Evolutionary conservation across 2,797 vertebrate genomes (phyloP).

Genomic region (Parotocinclus haroldoi): DNA sequence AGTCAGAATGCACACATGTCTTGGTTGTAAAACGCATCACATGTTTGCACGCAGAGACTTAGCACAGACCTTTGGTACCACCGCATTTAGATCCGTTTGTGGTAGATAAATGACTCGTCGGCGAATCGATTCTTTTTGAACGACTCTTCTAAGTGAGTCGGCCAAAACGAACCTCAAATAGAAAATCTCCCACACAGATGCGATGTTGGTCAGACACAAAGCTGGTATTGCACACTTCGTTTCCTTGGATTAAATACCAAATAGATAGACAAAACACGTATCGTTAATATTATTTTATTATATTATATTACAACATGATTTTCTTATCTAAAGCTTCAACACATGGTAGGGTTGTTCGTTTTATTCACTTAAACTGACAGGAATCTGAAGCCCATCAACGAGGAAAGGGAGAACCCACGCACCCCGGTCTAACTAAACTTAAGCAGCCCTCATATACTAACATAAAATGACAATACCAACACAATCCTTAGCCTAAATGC

Average conservation of each 20-base stretch:
- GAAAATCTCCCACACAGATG: slow-evolving; percentile 17
- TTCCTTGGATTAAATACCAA: too few species aligned
- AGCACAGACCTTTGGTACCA: slow-evolving; percentile 63
- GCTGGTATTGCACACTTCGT: too few species aligned
- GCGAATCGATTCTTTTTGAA: slow-evolving; percentile 38
- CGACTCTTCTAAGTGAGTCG: neutral
- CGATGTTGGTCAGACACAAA: too few species aligned
- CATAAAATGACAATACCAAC: neutral
- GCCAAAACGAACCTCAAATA: neutral
- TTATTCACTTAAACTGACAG: too few species aligned
- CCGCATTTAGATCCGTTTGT: slow-evolving; percentile 29
- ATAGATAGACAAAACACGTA: too few species aligned
- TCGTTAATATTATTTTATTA: too few species aligned
- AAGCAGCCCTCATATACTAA: slow-evolving; percentile 42
- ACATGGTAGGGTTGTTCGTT: too few species aligned
- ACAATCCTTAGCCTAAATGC: neutral
- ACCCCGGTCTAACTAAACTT: slow-evolving; percentile 63
- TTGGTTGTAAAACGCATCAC: slow-evolving; percentile 6
- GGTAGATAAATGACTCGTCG: neutral
- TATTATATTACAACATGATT: too few species aligned
- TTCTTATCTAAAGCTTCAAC: too few species aligned
- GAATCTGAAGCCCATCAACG: slow-evolving; percentile 48
- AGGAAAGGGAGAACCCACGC: slow-evolving; percentile 62
- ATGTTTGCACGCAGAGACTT: slow-evolving; percentile 35
- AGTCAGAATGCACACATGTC: neutral